phyloP scores from a whole-genome alignment of 2,113 vertebrate species.

The Anseranas semipalmata region DNA sequence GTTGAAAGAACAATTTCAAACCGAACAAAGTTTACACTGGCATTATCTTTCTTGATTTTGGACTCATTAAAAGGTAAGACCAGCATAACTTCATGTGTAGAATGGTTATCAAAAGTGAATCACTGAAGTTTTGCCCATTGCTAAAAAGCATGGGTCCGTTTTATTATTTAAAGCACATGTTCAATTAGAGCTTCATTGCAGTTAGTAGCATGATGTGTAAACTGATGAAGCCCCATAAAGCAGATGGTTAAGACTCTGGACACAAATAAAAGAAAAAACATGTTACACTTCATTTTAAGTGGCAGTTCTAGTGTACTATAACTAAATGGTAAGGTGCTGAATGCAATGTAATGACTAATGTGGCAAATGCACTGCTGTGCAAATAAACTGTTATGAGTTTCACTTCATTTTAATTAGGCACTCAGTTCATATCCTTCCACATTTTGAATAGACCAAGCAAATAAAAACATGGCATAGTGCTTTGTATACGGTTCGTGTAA shows the following conservation, averaged over 20 bases:
- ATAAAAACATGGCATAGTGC: background rate
- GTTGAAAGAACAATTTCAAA: background rate
- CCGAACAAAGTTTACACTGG: background rate
- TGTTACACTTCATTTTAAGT: constrained; percentile 19
- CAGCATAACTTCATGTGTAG: background rate
- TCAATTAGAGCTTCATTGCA: background rate
- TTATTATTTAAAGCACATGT: background rate
- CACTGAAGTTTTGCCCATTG: background rate
- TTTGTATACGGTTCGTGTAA: background rate
- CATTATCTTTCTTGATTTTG: background rate
- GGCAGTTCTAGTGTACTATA: background rate
- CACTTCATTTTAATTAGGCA: constrained; percentile 53
- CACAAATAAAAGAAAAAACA: constrained; percentile 19
- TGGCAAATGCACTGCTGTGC: constrained; percentile 15
- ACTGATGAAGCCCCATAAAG: constrained; percentile 7
- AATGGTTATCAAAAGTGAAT: background rate
- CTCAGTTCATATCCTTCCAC: background rate
- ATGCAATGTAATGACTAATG: background rate
- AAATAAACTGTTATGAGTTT: constrained; percentile 44
- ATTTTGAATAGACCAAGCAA: constrained; percentile 12
- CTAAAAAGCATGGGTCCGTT: background rate
- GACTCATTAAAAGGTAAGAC: background rate
- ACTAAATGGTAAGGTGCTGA: background rate
- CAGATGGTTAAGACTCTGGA: constrained; percentile 18
- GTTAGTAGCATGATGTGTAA: background rate